These are phyloP conservation scores for Pseudomyrmex cubaensis DNA, from an alignment of 1,140 invertebrate species.

Conservation along the genomic window DNA sequence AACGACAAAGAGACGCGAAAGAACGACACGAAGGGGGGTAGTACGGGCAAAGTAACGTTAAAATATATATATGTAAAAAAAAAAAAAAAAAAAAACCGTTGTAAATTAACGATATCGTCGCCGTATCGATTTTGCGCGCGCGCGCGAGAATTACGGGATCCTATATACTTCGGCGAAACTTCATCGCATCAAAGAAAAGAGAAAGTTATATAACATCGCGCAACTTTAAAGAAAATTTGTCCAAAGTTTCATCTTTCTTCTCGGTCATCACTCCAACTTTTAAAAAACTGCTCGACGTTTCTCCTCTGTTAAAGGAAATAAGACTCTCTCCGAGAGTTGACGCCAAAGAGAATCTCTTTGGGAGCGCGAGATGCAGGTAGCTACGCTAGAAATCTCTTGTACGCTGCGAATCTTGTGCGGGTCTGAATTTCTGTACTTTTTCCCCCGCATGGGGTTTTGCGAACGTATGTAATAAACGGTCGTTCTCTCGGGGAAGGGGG, in stretches of 20 bases:
- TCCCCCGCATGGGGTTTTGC: background rate
- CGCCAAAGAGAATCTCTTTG: too few relatives aligned
- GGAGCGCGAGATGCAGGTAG: background rate
- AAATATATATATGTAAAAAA: background rate
- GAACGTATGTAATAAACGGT: conserved; percentile 27
- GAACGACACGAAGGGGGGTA: too few relatives aligned
- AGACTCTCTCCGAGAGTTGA: too few relatives aligned
- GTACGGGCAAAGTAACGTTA: background rate
- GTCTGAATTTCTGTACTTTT: conserved; percentile 10
- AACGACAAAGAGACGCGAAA: too few relatives aligned
- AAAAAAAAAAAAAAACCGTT: conserved; percentile 21
- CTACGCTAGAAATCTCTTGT: background rate
- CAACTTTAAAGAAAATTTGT: background rate
- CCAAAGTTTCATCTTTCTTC: background rate
- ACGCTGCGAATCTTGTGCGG: background rate
- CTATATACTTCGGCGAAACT: background rate
- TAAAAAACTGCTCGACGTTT: background rate
- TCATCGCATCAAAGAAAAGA: background rate
- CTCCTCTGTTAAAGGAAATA: background rate
- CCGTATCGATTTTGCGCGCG: background rate
- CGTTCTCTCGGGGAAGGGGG: background rate
- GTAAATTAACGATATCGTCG: conserved; percentile 1
- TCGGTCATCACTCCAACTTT: conserved; percentile 7
- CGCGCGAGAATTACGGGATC: background rate
- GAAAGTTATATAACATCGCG: background rate